These are phyloP conservation scores for Drosophila bocki DNA, from an alignment of 1,140 invertebrate genomes.

Conservation along the genomic window DNA sequence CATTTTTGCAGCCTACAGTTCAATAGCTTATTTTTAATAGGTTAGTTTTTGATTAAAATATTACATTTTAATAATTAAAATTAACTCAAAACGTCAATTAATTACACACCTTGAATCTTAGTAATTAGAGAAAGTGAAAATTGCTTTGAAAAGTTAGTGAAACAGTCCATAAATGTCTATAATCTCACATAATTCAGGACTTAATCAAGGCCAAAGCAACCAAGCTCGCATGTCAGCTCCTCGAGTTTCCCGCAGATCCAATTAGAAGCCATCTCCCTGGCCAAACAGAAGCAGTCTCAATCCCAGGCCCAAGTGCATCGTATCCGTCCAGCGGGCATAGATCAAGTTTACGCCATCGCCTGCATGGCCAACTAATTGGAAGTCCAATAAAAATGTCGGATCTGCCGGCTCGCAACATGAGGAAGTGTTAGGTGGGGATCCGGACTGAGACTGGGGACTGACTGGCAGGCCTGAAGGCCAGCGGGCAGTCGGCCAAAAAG, in stretches of 20 bases:
- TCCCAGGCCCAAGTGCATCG: conserved; percentile 20
- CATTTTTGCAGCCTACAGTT: not conserved
- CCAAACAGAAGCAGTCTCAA: conserved; percentile 42
- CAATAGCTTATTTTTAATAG: not conserved
- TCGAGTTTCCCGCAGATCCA: conserved; percentile 36
- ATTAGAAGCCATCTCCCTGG: conserved; percentile 54
- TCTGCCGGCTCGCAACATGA: conserved; percentile 43
- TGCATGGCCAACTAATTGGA: conserved; percentile 76
- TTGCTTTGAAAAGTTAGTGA: not conserved
- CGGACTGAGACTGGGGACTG: not conserved
- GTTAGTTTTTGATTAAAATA: no score
- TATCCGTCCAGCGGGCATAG: conserved; percentile 49
- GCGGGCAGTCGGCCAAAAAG: conserved; percentile 63
- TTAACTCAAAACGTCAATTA: no score
- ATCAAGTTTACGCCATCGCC: conserved; percentile 75
- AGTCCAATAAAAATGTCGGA: conserved; percentile 84
- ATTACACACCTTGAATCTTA: not conserved
- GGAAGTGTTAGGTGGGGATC: conserved; percentile 11
- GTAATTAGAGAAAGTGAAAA: no score
- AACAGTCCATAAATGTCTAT: not conserved
- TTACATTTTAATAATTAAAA: fast-evolving
- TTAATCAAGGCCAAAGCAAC: conserved; percentile 1
- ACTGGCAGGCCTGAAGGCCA: conserved; percentile 19
- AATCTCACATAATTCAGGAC: not conserved
- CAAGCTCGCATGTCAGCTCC: conserved; percentile 33